These are phyloP conservation scores for Clostera curtula DNA, from an alignment of 2,888 invertebrate genomes.

Conservation along the genomic window DNA sequence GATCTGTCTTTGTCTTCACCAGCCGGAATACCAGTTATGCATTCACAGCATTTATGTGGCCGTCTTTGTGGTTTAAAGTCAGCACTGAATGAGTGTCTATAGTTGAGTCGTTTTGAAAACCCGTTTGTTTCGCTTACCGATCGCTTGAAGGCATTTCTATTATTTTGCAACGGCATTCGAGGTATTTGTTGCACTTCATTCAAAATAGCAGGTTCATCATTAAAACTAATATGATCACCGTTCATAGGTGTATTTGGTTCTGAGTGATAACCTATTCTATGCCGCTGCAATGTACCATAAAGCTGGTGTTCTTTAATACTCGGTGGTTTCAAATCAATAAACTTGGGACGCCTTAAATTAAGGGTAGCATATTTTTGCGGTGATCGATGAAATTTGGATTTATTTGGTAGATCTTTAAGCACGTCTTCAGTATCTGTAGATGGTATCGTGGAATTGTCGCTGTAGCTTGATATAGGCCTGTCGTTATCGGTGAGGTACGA, in stretches of 20 bases:
- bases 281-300: constrained; percentile 59
- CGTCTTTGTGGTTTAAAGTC: constrained; percentile 56
- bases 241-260: constrained; percentile 67
- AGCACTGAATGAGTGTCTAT: constrained; percentile 67
- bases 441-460: constrained; percentile 68
- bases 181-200: constrained; percentile 63
- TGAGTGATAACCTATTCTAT: constrained; percentile 64
- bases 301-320: constrained; percentile 46
- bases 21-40: constrained; percentile 61
- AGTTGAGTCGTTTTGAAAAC: constrained; percentile 62
- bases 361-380: constrained; percentile 69
- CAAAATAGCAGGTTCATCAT: constrained; percentile 48
- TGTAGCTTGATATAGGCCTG: constrained; percentile 67
- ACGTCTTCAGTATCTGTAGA: constrained; percentile 69
- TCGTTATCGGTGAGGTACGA: constrained; percentile 69
- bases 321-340: constrained; percentile 56
- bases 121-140: constrained; percentile 66
- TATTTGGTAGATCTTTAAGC: constrained; percentile 62
- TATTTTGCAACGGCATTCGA: constrained; percentile 61
- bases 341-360: constrained; percentile 63
- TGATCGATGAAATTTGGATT: constrained; percentile 64
- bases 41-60: constrained; percentile 69
- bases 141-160: constrained; percentile 61
- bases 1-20: constrained; percentile 46
- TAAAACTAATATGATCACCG: constrained; percentile 43